phyloP scores from a whole-genome alignment of 2,113 vertebrate genomes.

The Clarias gariepinus region DNA sequence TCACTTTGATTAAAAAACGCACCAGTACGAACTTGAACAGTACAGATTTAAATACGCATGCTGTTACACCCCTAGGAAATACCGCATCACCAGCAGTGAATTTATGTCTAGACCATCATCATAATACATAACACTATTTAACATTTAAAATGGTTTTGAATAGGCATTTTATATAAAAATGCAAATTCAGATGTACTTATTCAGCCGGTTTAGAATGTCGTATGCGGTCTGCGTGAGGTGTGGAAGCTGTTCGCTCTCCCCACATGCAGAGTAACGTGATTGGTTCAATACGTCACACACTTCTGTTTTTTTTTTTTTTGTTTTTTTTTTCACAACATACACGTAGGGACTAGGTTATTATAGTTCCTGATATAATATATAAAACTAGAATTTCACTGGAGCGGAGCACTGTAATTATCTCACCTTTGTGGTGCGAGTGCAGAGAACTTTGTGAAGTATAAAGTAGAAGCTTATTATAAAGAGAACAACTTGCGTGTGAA shows the following conservation, averaged over 20 bases:
- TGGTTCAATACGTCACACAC: background rate
- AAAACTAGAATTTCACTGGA: background rate
- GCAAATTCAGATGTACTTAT: background rate
- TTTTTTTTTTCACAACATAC: background rate
- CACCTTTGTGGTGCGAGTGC: background rate
- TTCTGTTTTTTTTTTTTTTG: background rate
- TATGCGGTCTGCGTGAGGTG: background rate
- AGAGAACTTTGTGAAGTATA: background rate
- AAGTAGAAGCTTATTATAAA: background rate
- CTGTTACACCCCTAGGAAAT: no score
- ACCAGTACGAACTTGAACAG: no score
- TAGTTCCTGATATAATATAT: background rate
- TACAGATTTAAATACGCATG: no score
- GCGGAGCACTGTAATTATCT: background rate
- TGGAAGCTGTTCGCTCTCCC: background rate
- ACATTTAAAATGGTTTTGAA: background rate
- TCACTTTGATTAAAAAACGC: no score
- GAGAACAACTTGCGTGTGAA: background rate
- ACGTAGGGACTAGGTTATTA: background rate
- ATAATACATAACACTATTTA: background rate
- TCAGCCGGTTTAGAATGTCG: background rate
- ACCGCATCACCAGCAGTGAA: background rate
- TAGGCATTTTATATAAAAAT: background rate
- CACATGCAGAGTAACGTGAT: background rate
- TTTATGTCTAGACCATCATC: background rate